Conservation (phyloP, 2,888 invertebrate species). For the Thecophora atra region DNA sequence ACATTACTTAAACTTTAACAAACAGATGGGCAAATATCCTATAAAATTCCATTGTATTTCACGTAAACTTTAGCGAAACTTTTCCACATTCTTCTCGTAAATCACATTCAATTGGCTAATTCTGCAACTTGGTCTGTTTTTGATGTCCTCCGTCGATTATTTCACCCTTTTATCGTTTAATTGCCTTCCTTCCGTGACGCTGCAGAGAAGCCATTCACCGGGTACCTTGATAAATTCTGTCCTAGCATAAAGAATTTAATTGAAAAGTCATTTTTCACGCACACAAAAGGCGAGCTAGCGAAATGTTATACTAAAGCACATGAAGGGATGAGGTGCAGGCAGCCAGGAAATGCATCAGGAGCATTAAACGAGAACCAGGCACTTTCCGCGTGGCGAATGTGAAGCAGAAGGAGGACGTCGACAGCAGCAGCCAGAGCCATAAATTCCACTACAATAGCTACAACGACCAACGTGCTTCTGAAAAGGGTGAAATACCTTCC, state of each 20-base stretch:
- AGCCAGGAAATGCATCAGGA: background rate
- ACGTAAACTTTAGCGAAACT: too few species aligned
- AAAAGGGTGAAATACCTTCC: too few species aligned
- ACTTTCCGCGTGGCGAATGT: background rate
- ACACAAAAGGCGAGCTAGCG: conserved; percentile 7
- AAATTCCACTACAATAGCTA: background rate
- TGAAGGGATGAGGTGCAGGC: background rate
- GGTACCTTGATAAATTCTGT: background rate
- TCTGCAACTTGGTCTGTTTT: too few species aligned
- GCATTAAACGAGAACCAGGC: background rate
- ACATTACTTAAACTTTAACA: too few species aligned
- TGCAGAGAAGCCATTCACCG: too few species aligned
- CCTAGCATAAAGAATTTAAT: conserved; percentile 9
- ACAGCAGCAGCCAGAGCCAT: conserved; percentile 8
- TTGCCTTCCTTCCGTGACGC: too few species aligned
- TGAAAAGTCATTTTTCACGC: conserved; percentile 17
- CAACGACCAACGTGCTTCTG: background rate
- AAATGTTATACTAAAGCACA: background rate
- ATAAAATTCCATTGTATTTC: too few species aligned
- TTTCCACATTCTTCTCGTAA: too few species aligned
- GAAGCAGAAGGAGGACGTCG: background rate
- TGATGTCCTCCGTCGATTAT: too few species aligned
- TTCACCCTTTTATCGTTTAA: too few species aligned
- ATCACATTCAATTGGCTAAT: too few species aligned
- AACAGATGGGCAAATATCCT: too few species aligned